phyloP scores from a whole-genome alignment of 2,797 vertebrate genomes.

The Pantherophis alleghaniensis region DNA sequence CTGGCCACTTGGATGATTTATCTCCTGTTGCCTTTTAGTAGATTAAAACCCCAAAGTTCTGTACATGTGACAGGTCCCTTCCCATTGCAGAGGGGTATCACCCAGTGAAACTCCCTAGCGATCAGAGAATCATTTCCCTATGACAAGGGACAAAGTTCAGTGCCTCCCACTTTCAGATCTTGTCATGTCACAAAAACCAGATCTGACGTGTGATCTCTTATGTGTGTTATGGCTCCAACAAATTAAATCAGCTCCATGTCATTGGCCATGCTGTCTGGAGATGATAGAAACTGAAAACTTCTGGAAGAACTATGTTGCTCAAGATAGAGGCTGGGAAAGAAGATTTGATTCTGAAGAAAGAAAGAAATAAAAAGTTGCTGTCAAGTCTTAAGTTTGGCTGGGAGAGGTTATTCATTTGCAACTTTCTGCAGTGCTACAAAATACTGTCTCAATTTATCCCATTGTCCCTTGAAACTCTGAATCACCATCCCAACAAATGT shows the following conservation, averaged over 20 bases:
- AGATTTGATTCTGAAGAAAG: not conserved
- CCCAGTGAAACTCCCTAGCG: not conserved
- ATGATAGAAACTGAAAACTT: not conserved
- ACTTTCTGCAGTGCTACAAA: not conserved
- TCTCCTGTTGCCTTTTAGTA: not conserved
- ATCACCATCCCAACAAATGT: not conserved
- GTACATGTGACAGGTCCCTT: not conserved
- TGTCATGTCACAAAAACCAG: not conserved
- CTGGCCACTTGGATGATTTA: not conserved
- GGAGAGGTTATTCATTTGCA: not conserved
- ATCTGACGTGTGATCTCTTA: not conserved
- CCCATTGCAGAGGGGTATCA: not conserved
- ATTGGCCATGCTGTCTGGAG: not conserved
- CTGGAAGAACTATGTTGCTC: not conserved
- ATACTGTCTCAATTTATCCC: not conserved
- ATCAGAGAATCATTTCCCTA: not conserved
- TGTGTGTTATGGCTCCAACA: not conserved
- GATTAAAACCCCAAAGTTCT: not conserved
- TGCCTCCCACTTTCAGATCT: not conserved
- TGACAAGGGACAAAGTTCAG: not conserved
- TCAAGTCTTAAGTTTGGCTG: not conserved
- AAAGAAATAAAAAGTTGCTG: not conserved
- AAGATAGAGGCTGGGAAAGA: not conserved
- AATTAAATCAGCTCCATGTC: not conserved
- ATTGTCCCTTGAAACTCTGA: not conserved